Evolutionary conservation across 1,140 invertebrate species (phyloP), one percentile per base, ranked within the genome.

Genomic region (Drosophila insularis): DNA sequence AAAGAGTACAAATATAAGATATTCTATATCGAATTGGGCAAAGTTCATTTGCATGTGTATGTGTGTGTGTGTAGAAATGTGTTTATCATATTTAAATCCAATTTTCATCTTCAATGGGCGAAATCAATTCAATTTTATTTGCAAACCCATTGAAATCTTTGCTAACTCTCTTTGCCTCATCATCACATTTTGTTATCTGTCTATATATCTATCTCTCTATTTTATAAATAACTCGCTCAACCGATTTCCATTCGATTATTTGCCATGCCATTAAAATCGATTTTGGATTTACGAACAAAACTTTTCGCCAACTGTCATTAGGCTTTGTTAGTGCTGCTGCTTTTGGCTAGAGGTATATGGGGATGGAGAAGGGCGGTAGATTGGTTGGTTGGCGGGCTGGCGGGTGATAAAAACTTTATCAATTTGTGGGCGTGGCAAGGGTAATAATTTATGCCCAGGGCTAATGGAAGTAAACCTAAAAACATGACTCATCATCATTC

Each of bases 261-360:
- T 87, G 82, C 84, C 66, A 76, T 82, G 84, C 79, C 79, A 87
- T 89, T 87, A 87, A 81, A 87, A 87, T 87, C 82, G 82, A 89
- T 87, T 87, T 87, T 76, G 58, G 63, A 65, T 71, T 67, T 5
- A 50, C 46, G 63, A 55, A 19, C 74, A 59, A 82, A 87, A 78
- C 81, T 87, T 82, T 84, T 77, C 82, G 58, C 50, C 80, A 89
- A 87, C 84, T 89, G 84, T 89, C 84, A 89, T 87, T 87, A 86
- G 81, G 81, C 75, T 71, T 86, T 86, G 81, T 80, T 85, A 71
- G 84, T 23, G 59, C 43, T 50, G 35, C 35, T 37, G 35, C 17
- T 19, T 11, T 4, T 14, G 55, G 8, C 14, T 58, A 21, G 23
- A 14, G 23, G 60, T 39, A 19, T 32, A 17, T 39, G 7, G 10